phyloP scores from a whole-genome alignment of 1,140 invertebrate genomes.

The Sarcophaga bullata region DNA sequence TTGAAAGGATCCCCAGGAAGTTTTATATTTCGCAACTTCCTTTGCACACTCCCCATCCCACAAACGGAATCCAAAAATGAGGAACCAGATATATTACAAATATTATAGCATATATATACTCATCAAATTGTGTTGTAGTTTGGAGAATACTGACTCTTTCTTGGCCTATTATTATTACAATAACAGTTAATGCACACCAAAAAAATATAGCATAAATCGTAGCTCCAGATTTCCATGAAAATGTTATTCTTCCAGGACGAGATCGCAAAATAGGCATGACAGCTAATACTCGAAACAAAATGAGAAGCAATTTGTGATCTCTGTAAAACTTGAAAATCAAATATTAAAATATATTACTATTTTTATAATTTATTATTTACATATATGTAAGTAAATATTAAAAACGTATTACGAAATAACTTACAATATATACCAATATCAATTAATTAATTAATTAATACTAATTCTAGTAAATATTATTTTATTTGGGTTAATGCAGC shows the following conservation, averaged over 20 bases:
- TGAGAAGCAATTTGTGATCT: constrained; percentile 71
- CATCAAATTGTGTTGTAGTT: constrained; percentile 71
- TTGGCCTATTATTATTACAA: constrained; percentile 70
- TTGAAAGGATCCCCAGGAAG: constrained; percentile 72
- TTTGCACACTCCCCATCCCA: constrained; percentile 71
- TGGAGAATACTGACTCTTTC: constrained; percentile 69
- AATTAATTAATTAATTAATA: too few species aligned
- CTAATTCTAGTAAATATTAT: too few species aligned
- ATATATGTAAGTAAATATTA: too few species aligned
- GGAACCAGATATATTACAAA: constrained; percentile 72
- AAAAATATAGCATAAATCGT: constrained; percentile 71
- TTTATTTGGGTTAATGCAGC: too few species aligned
- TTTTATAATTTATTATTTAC: too few species aligned
- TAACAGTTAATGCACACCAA: constrained; percentile 68
- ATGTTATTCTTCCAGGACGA: constrained; percentile 67
- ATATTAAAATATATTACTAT: too few species aligned
- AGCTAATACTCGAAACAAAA: constrained; percentile 70
- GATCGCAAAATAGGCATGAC: constrained; percentile 72
- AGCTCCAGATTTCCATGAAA: constrained; percentile 70
- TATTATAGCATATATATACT: constrained; percentile 73
- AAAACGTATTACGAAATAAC: too few species aligned
- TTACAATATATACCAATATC: too few species aligned
- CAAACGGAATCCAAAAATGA: constrained; percentile 68
- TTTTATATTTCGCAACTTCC: constrained; percentile 73
- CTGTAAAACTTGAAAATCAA: constrained; percentile 68